Conservation (phyloP, 2,113 vertebrate genomes). For the Paraplagusia blochii region DNA sequence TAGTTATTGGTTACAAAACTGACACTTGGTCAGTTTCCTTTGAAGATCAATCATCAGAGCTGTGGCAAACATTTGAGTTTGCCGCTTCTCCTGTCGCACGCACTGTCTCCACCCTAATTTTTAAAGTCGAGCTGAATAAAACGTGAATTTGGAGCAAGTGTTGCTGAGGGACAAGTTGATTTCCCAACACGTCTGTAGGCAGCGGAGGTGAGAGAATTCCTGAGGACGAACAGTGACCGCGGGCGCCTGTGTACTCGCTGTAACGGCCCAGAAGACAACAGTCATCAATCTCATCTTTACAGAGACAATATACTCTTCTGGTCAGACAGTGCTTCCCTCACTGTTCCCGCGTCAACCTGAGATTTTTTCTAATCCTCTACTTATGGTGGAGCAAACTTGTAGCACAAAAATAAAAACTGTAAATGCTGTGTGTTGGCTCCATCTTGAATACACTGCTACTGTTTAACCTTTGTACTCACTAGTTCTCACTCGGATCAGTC, state of each 20-base stretch:
- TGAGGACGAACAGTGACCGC: conserved; percentile 30
- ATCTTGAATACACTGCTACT: conserved; percentile 50
- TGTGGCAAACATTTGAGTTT: conserved; percentile 28
- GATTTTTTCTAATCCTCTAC: conserved; percentile 43
- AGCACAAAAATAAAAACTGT: conserved; percentile 62
- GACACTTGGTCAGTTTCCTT: conserved; percentile 31
- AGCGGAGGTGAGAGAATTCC: conserved; percentile 36
- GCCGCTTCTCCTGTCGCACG: conserved; percentile 24
- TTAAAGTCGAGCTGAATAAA: conserved; percentile 51
- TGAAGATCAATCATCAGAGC: conserved; percentile 31
- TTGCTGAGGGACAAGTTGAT: conserved; percentile 22
- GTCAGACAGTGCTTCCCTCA: conserved; percentile 49
- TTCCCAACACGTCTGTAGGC: conserved; percentile 33
- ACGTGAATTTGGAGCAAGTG: conserved; percentile 30
- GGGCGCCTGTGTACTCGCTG: conserved; percentile 28
- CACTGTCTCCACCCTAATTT: conserved; percentile 46
- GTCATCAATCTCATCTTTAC: neutral
- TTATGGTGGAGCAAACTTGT: conserved; percentile 48
- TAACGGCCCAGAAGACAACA: conserved; percentile 20
- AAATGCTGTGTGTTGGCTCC: conserved; percentile 46
- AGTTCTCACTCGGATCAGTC: conserved; percentile 44
- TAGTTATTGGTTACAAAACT: conserved; percentile 34
- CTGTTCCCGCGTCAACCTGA: conserved; percentile 34
- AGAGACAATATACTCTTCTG: conserved; percentile 2
- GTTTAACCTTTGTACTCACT: conserved; percentile 34